These are phyloP conservation scores for Arion vulgaris DNA, from an alignment of 1,140 invertebrate genomes.

Conservation along the genomic window DNA sequence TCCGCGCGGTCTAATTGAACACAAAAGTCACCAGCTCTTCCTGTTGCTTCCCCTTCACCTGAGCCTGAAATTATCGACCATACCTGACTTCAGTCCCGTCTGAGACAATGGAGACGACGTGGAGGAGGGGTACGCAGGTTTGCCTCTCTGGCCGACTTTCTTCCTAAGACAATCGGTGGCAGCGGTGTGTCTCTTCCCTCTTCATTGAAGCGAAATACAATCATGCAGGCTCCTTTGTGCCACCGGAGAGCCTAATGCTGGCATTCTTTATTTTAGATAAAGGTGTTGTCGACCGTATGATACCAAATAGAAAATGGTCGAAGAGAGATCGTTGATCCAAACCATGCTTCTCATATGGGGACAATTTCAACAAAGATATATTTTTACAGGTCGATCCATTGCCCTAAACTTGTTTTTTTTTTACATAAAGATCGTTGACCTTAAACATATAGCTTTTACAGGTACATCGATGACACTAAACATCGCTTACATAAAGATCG, in stretches of 20 bases:
- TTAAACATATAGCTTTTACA: too few species aligned
- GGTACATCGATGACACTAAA: too few species aligned
- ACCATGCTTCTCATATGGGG: too few species aligned
- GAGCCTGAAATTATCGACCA: slow-evolving; percentile 16
- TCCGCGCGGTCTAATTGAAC: not conserved
- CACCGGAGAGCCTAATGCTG: not conserved
- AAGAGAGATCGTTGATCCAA: too few species aligned
- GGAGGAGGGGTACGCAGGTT: not conserved
- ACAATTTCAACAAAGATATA: too few species aligned
- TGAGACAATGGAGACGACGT: not conserved
- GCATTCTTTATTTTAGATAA: too few species aligned
- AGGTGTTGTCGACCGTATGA: too few species aligned
- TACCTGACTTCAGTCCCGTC: not conserved
- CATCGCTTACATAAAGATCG: too few species aligned
- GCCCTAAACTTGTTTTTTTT: too few species aligned
- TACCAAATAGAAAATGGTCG: too few species aligned
- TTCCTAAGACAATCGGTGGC: not conserved
- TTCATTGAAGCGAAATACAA: not conserved
- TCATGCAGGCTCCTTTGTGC: not conserved
- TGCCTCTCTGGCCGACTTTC: not conserved
- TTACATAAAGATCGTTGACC: too few species aligned
- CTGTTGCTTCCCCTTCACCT: not conserved
- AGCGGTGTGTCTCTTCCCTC: not conserved
- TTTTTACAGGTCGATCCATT: too few species aligned
- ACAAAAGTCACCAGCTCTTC: not conserved